phyloP scores from a whole-genome alignment of 2,888 invertebrate genomes.

The Melanostoma scalare region DNA sequence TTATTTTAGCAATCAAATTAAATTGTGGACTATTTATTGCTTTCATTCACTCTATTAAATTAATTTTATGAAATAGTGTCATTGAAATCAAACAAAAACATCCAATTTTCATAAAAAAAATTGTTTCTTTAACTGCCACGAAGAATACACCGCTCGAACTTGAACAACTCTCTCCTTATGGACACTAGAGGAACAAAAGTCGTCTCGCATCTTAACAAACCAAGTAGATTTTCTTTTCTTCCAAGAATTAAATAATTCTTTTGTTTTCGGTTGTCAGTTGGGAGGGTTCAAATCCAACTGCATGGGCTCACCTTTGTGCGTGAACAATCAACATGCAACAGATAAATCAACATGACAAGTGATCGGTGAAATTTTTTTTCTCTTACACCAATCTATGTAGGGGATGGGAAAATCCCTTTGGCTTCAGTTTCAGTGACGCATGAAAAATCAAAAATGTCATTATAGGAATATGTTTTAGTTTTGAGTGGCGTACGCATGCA shows the following conservation, averaged over 20 bases:
- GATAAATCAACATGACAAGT: conserved; percentile 68
- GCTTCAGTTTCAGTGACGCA: conserved; percentile 42
- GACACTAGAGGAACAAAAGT: no score
- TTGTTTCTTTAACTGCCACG: no score
- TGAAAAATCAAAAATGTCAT: conserved; percentile 50
- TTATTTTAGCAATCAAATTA: no score
- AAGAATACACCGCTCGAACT: no score
- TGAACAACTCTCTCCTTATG: no score
- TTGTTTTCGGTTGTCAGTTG: conserved; percentile 47
- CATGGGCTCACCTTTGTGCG: conserved; percentile 25
- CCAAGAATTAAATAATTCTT: conserved; percentile 49
- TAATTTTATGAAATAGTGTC: no score
- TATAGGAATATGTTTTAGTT: neutral
- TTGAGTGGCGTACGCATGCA: conserved; percentile 44
- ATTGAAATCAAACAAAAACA: no score
- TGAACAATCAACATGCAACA: conserved; percentile 56
- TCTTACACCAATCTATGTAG: conserved; percentile 5
- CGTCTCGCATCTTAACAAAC: neutral
- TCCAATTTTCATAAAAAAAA: no score
- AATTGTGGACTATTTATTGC: no score
- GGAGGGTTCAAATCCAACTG: conserved; percentile 47
- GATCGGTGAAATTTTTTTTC: conserved; percentile 28
- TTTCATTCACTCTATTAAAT: no score
- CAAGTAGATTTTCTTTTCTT: conserved; percentile 24
- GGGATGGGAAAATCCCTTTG: conserved; percentile 41